Conservation (phyloP, 23 tunicate species). For the Trididemnum nubilum region DNA sequence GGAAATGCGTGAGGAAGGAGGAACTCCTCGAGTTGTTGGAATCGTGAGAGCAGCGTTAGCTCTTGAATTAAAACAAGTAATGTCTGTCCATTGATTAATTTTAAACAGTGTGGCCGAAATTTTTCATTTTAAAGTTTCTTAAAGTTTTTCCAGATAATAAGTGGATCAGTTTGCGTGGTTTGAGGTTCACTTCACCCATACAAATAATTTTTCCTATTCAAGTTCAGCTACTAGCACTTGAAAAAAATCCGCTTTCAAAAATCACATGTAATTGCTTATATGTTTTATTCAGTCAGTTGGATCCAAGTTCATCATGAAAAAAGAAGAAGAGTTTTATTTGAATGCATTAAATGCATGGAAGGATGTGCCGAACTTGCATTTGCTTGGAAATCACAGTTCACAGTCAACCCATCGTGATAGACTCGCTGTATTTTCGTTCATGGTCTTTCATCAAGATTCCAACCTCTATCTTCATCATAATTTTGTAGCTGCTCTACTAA, state of each 20-base stretch:
- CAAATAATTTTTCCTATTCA: too few relatives aligned
- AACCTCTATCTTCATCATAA: slow-evolving; percentile 87
- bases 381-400: slow-evolving; percentile 46
- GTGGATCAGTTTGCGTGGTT: background rate
- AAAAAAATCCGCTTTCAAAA: too few relatives aligned
- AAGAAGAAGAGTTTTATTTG: slow-evolving; percentile 48
- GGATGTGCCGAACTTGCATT: slow-evolving; percentile 50
- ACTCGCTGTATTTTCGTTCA: slow-evolving; percentile 94
- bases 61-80: slow-evolving; percentile 68
- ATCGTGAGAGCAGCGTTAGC: slow-evolving; percentile 79
- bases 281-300: slow-evolving; percentile 54
- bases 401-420: slow-evolving; percentile 11
- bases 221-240: too few relatives aligned
- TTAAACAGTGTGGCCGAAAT: too few relatives aligned
- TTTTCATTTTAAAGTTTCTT: background rate
- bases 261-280: too few relatives aligned
- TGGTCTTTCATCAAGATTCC: slow-evolving; percentile 53
- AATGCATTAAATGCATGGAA: slow-evolving; percentile 60
- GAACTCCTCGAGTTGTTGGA: slow-evolving; percentile 90
- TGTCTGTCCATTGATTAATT: background rate
- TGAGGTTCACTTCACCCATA: background rate
- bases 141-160: background rate
- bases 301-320: slow-evolving; percentile 42
- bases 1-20: slow-evolving; percentile 96
- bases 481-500: slow-evolving; percentile 84